A percentile compares a stretch with the other conserved stretches of the same genome.
Conservation (phyloP, 92 coral and sea anemone species). For the Porites rus region DNA sequence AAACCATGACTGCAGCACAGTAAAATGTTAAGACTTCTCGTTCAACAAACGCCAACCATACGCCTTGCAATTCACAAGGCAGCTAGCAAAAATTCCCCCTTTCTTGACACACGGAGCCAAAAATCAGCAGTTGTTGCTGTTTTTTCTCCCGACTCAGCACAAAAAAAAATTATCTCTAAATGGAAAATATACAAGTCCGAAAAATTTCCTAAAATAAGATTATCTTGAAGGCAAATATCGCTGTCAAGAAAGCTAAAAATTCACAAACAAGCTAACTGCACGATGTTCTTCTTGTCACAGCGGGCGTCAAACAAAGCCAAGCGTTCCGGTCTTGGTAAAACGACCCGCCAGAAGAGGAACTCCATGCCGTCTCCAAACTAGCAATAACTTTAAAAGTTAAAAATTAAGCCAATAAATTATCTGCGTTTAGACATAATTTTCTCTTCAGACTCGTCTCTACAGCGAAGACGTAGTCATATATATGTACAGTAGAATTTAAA, state of each 20-base stretch:
- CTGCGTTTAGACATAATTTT: conserved; percentile 10
- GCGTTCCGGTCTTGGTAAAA: neutral
- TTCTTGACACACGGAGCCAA: neutral
- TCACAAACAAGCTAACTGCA: neutral
- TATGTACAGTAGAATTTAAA: conserved; percentile 37
- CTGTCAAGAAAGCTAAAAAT: conserved; percentile 11
- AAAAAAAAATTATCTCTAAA: conserved; percentile 1
- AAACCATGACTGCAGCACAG: conserved; percentile 93
- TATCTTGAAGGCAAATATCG: conserved; percentile 12
- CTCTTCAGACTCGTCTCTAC: neutral
- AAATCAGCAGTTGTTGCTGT: neutral
- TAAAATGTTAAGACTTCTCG: conserved; percentile 21
- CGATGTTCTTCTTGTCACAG: neutral
- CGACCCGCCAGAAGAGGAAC: neutral
- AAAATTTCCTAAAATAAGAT: neutral
- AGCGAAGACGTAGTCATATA: neutral
- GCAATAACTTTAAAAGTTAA: conserved; percentile 18
- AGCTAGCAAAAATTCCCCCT: neutral
- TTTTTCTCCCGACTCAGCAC: neutral
- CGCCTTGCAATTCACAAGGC: neutral
- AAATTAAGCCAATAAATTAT: conserved; percentile 40
- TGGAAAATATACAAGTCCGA: neutral
- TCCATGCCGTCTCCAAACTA: neutral
- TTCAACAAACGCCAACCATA: neutral
- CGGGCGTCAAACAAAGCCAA: neutral